Evolutionary conservation across 2,113 vertebrate genomes (phyloP).

Genomic region (Trematomus loennbergii): DNA sequence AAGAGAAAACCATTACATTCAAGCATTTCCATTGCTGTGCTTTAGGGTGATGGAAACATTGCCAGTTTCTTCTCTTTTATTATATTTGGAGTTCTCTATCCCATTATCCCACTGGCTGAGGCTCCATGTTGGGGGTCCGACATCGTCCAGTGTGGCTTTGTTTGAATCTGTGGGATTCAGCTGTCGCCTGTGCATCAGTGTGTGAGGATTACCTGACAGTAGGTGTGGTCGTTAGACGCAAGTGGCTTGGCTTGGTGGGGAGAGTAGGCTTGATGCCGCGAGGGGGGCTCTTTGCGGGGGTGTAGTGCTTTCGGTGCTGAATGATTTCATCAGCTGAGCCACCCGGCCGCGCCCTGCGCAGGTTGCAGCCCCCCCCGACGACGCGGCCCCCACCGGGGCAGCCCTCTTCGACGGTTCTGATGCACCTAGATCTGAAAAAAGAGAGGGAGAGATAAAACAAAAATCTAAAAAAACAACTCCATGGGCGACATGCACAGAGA

Average conservation of each 20-base stretch:
- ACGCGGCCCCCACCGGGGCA: constrained; percentile 8
- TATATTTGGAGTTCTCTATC: constrained; percentile 23
- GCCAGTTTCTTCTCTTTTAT: neutral
- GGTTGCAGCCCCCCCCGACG: constrained; percentile 17
- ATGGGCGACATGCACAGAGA: neutral
- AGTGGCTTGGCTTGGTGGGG: constrained; percentile 80
- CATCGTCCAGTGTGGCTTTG: constrained; percentile 35
- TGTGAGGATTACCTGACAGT: constrained; percentile 80
- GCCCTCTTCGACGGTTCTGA: constrained; percentile 51
- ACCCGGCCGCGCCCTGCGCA: constrained; percentile 78
- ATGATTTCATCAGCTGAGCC: constrained; percentile 84
- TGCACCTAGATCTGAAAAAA: constrained; percentile 54
- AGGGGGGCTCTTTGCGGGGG: constrained; percentile 41
- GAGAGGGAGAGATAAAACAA: neutral
- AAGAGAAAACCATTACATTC: constrained; percentile 69
- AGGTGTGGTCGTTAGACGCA: constrained; percentile 72
- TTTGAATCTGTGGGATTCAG: constrained; percentile 3
- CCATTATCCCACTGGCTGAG: constrained; percentile 2
- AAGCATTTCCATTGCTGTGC: constrained; percentile 64
- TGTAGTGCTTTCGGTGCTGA: constrained; percentile 56
- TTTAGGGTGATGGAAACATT: constrained; percentile 39
- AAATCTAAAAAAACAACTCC: neutral
- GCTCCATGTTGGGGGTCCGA: constrained; percentile 7
- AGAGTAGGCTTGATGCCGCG: constrained; percentile 79
- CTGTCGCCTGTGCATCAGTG: constrained; percentile 1